phyloP scores from a whole-genome alignment of 1,140 invertebrate species.

The Brachionus paranguensis region DNA sequence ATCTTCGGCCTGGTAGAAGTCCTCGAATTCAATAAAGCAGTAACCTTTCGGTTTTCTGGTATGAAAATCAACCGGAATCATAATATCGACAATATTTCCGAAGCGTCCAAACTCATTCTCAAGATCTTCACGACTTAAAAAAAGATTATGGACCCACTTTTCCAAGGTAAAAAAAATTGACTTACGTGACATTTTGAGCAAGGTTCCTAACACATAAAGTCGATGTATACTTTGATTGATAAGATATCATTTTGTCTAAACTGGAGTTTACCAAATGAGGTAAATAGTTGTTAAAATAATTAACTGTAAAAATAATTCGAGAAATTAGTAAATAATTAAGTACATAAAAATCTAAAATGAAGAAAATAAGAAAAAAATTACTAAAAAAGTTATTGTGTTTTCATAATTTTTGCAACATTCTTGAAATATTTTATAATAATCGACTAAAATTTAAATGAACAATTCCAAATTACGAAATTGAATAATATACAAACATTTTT shows the following conservation, averaged over 20 bases:
- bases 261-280: background rate
- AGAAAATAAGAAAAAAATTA: background rate
- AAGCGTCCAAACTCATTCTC: slow-evolving; percentile 57
- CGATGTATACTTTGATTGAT: slow-evolving; percentile 12
- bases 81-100: slow-evolving; percentile 58
- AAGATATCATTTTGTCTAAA: slow-evolving; percentile 18
- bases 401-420: background rate
- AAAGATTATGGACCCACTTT: background rate
- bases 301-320: background rate
- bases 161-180: background rate
- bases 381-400: background rate
- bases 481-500: background rate
- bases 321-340: slow-evolving; percentile 5
- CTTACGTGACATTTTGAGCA: slow-evolving; percentile 35
- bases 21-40: slow-evolving; percentile 58
- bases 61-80: slow-evolving; percentile 58
- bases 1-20: slow-evolving; percentile 39
- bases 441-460: background rate
- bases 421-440: slow-evolving; percentile 35
- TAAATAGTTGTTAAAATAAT: background rate
- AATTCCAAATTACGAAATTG: background rate
- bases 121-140: slow-evolving; percentile 51
- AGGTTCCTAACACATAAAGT: slow-evolving; percentile 33
- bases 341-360: slow-evolving; percentile 4
- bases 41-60: slow-evolving; percentile 56